These are phyloP conservation scores for Achlya flavicornis DNA, from an alignment of 2,888 invertebrate species.

Conservation along the genomic window DNA sequence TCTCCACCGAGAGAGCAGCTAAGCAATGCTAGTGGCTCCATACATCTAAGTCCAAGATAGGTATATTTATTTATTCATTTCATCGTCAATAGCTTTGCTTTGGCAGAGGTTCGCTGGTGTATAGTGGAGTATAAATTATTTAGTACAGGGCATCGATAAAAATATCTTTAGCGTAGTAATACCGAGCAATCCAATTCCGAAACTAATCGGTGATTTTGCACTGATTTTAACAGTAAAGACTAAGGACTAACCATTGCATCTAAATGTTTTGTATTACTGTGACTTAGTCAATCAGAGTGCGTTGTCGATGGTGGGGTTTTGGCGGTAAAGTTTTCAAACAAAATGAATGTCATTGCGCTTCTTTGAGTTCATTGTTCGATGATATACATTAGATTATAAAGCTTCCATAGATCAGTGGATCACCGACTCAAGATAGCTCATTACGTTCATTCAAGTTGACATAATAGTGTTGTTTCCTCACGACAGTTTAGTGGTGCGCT, in stretches of 20 bases:
- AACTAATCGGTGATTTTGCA: too few species aligned
- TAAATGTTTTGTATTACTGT: too few species aligned
- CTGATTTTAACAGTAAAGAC: too few species aligned
- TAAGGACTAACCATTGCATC: too few species aligned
- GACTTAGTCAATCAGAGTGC: too few species aligned
- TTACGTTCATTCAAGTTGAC: conserved; percentile 45
- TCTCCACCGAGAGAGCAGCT: background rate
- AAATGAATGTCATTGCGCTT: too few species aligned
- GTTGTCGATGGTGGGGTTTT: too few species aligned
- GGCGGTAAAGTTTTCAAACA: too few species aligned
- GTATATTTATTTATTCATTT: conserved; percentile 10
- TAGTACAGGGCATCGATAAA: too few species aligned
- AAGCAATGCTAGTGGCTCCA: background rate
- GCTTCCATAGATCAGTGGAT: background rate
- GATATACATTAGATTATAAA: background rate
- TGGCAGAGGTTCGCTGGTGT: background rate
- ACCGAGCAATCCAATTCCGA: too few species aligned
- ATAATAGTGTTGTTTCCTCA: conserved; percentile 55
- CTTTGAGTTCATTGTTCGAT: too few species aligned
- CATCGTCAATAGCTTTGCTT: background rate
- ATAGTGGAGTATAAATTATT: background rate
- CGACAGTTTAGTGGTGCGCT: conserved; percentile 49
- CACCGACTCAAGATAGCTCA: conserved; percentile 16
- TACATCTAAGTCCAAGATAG: conserved; percentile 15
- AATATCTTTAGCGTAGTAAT: too few species aligned